Percentiles rank a stretch among this genome's conserved stretches.
These are phyloP conservation scores for Arctocebus calabarensis DNA, from an alignment of 2,797 vertebrate species.

Conservation along the genomic window DNA sequence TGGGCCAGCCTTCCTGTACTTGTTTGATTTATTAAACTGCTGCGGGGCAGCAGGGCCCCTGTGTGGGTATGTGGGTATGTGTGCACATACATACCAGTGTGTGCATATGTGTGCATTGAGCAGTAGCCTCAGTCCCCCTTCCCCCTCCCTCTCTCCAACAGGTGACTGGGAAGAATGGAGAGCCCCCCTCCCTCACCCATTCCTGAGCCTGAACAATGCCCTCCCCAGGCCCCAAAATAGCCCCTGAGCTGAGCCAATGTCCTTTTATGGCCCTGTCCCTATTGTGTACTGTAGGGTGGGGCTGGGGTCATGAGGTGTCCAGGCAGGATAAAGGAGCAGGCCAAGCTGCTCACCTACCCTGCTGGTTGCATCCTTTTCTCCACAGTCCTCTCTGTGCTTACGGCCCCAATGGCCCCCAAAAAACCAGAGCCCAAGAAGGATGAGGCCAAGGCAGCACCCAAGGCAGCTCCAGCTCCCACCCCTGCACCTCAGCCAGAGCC, in stretches of 20 bases:
- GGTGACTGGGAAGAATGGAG: conserved; percentile 73
- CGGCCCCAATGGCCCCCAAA: conserved; percentile 93
- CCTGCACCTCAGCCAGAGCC: conserved; percentile 90
- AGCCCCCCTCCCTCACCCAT: conserved; percentile 66
- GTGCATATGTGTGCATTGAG: not conserved
- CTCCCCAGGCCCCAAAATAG: conserved; percentile 94
- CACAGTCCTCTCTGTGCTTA: not conserved
- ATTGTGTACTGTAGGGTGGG: conserved; percentile 85
- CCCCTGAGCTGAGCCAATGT: conserved; percentile 87
- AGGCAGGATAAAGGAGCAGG: conserved; percentile 63
- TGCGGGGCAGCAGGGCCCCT: not conserved
- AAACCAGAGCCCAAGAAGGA: conserved; percentile 94
- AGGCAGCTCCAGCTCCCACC: conserved; percentile 91
- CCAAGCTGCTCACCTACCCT: not conserved
- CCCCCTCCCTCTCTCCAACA: conserved; percentile 62
- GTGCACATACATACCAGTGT: too few species aligned
- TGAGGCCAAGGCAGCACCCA: conserved; percentile 95
- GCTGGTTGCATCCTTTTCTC: not conserved
- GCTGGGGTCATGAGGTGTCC: conserved; percentile 74
- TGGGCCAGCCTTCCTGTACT: not conserved
- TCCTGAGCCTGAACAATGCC: conserved; percentile 85
- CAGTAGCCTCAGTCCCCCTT: not conserved
- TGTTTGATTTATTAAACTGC: not conserved
- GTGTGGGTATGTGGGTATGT: not conserved
- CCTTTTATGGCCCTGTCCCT: conserved; percentile 94